Conservation (phyloP, 2,888 invertebrate species). For the Drosophila robusta region DNA sequence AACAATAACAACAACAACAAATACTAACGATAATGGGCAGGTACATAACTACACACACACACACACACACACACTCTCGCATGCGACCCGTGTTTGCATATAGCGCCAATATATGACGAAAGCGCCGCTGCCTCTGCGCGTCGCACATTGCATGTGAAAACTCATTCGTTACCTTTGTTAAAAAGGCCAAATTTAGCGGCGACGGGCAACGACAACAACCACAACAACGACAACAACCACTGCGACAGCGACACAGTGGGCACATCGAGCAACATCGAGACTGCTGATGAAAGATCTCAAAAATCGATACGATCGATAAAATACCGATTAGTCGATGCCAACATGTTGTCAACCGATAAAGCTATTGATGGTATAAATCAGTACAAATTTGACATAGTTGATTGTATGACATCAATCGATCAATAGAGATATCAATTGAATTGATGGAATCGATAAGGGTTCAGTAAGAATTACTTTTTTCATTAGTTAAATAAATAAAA, state of each 20-base stretch:
- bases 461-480: too few relatives aligned
- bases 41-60: constrained; percentile 46
- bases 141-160: constrained; percentile 74
- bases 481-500: too few relatives aligned
- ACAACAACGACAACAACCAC: constrained; percentile 10
- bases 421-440: too few relatives aligned
- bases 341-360: too few relatives aligned
- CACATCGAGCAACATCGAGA: not conserved
- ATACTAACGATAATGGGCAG: constrained; percentile 56
- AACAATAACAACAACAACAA: constrained; percentile 32
- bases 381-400: too few relatives aligned
- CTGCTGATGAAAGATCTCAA: not conserved
- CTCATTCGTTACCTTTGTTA: constrained; percentile 68
- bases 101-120: constrained; percentile 72
- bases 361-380: not conserved
- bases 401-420: too few relatives aligned
- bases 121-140: constrained; percentile 43
- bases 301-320: not conserved
- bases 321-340: not conserved
- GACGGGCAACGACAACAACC: constrained; percentile 27
- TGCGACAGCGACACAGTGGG: constrained; percentile 30
- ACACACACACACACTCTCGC: constrained; percentile 31
- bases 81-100: constrained; percentile 40
- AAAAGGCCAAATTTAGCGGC: constrained; percentile 67
- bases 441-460: too few relatives aligned